Evolutionary conservation across 2,113 vertebrate genomes (phyloP).

Genomic region (Phalacrocorax brasilianus): DNA sequence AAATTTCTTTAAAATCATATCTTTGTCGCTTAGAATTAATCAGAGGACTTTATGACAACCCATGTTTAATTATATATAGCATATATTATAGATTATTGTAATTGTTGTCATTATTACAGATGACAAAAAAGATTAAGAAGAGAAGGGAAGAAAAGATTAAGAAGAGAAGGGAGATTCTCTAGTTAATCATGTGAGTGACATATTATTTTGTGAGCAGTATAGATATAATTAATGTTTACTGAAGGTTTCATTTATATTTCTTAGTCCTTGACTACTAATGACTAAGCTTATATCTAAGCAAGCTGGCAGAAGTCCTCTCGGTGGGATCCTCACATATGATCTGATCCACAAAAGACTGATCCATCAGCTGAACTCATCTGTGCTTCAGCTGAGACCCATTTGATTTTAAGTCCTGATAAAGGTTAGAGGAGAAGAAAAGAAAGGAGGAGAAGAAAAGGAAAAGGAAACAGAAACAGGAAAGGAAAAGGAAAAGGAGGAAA

Average conservation of each 20-base stretch:
- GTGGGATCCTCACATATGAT: not conserved
- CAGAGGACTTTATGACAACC: not conserved
- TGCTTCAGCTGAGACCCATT: not conserved
- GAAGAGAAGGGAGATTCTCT: not conserved
- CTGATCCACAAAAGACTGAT: not conserved
- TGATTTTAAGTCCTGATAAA: not conserved
- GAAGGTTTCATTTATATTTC: not conserved
- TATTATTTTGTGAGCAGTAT: not conserved
- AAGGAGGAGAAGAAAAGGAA: not conserved
- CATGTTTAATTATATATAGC: not conserved
- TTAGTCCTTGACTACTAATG: not conserved
- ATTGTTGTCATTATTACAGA: not conserved
- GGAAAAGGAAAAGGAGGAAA: fast-evolving
- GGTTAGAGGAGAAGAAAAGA: not conserved
- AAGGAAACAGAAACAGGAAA: not conserved
- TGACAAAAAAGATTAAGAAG: not conserved
- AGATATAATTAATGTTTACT: not conserved
- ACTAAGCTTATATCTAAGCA: not conserved
- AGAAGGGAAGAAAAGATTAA: not conserved
- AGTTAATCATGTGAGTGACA: not conserved
- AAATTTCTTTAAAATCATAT: not conserved
- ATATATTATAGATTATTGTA: not conserved
- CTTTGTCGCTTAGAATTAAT: not conserved
- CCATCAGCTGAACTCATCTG: not conserved
- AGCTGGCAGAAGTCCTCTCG: not conserved